Percentiles rank a stretch among this genome's conserved stretches.
Evolutionary conservation across 2,113 vertebrate species (phyloP).

Genomic region (Psittacula cyanocephala): DNA sequence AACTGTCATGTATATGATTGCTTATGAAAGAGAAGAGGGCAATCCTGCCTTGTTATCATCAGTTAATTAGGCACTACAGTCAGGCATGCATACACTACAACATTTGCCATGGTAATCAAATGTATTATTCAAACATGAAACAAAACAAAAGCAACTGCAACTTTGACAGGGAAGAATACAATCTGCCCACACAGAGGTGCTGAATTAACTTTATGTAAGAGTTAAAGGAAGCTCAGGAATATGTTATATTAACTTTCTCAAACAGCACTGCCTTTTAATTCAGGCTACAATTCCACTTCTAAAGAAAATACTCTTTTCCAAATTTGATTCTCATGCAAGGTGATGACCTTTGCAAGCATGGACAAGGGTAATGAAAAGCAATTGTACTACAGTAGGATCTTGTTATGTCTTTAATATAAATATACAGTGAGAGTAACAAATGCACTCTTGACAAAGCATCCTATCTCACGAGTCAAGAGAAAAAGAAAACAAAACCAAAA

Average conservation of each 20-base stretch:
- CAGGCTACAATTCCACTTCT: not conserved
- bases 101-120: slow-evolving; percentile 81
- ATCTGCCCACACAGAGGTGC: slow-evolving; percentile 51
- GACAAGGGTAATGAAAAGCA: slow-evolving; percentile 51
- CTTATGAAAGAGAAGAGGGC: slow-evolving; percentile 78
- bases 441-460: not conserved
- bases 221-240: not conserved
- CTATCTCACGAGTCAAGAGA: not conserved
- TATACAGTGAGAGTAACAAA: not conserved
- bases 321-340: slow-evolving; percentile 3
- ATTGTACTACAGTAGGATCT: slow-evolving; percentile 30
- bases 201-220: not conserved
- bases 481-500: not conserved
- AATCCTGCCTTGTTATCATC: slow-evolving; percentile 80
- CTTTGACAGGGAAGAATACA: slow-evolving; percentile 39
- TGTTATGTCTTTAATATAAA: slow-evolving; percentile 14
- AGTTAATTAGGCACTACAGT: slow-evolving; percentile 84
- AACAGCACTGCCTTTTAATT: not conserved
- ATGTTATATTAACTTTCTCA: not conserved
- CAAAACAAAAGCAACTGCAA: slow-evolving; percentile 67
- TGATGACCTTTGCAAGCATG: slow-evolving; percentile 8
- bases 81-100: slow-evolving; percentile 63
- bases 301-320: slow-evolving; percentile 20
- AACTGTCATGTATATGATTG: slow-evolving; percentile 76
- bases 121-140: slow-evolving; percentile 77